A percentile compares a stretch with the other conserved stretches of the same genome.
Evolutionary conservation across 2,888 invertebrate genomes (phyloP).

Genomic region (Neuroscelio doddi): DNA sequence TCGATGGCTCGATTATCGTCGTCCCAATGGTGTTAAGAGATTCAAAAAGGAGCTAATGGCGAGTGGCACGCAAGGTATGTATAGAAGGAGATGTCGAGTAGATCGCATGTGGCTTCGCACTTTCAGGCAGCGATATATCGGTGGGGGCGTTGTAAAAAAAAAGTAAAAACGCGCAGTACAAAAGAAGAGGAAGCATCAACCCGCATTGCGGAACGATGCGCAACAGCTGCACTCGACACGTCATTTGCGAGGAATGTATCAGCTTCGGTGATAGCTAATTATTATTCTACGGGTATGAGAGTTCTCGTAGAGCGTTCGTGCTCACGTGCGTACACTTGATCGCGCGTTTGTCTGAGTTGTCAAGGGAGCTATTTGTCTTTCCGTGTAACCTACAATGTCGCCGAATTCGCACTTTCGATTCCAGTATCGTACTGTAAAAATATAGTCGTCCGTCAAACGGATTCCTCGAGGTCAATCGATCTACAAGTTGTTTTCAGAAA

Average conservation of each 20-base stretch:
- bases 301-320: conserved; percentile 44
- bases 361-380: conserved; percentile 41
- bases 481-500: too few relatives aligned
- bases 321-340: conserved; percentile 27
- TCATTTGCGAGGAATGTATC: conserved; percentile 67
- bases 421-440: conserved; percentile 37
- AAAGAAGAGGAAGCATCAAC: conserved; percentile 26
- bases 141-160: conserved; percentile 28
- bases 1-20: conserved; percentile 20
- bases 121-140: conserved; percentile 20
- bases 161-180: conserved; percentile 11
- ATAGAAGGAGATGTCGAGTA: conserved; percentile 21
- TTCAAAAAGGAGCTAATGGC: conserved; percentile 24
- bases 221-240: conserved; percentile 68
- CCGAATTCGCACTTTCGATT: conserved; percentile 46
- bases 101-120: conserved; percentile 39
- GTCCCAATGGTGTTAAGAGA: conserved; percentile 15
- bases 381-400: conserved; percentile 41
- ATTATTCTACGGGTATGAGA: conserved; percentile 61
- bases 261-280: conserved; percentile 61
- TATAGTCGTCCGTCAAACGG: too few relatives aligned
- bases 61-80: conserved; percentile 29
- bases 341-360: conserved; percentile 38
- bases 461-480: too few relatives aligned
- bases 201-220: conserved; percentile 53